Conservation (phyloP, 2,113 vertebrate genomes). For the Merops nubicus region DNA sequence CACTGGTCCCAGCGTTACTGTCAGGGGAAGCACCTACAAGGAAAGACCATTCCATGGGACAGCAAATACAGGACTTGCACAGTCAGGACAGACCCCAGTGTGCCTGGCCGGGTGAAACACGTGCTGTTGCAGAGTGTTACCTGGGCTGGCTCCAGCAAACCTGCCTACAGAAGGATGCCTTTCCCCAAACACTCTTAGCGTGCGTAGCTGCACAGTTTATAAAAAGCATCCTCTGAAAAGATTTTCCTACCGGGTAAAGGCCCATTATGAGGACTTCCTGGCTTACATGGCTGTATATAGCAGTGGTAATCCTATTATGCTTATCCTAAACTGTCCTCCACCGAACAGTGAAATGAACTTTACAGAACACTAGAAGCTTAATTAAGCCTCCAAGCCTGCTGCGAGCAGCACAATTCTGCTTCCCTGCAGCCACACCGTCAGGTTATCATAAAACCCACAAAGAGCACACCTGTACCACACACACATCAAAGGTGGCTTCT, state of each 20-base stretch:
- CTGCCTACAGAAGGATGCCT: background rate
- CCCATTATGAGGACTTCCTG: constrained; percentile 70
- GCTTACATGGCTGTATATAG: constrained; percentile 71
- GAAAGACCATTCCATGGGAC: accelerated
- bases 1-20: background rate
- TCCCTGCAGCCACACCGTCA: background rate
- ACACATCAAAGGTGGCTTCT: background rate
- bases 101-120: accelerated
- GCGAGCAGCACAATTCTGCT: background rate
- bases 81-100: accelerated
- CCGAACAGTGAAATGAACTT: constrained; percentile 62
- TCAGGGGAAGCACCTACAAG: background rate
- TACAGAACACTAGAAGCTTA: constrained; percentile 33
- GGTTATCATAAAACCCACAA: background rate
- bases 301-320: constrained; percentile 69
- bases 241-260: constrained; percentile 52
- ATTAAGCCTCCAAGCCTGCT: constrained; percentile 33
- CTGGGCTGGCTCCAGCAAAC: background rate
- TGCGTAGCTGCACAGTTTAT: background rate
- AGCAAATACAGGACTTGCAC: accelerated
- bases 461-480: background rate
- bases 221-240: constrained; percentile 44
- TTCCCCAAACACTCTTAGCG: background rate
- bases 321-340: constrained; percentile 72
- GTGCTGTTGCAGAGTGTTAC: accelerated